Evolutionary conservation across 2,113 vertebrate genomes (phyloP).

Genomic region (Greenwoodochromis staneri): DNA sequence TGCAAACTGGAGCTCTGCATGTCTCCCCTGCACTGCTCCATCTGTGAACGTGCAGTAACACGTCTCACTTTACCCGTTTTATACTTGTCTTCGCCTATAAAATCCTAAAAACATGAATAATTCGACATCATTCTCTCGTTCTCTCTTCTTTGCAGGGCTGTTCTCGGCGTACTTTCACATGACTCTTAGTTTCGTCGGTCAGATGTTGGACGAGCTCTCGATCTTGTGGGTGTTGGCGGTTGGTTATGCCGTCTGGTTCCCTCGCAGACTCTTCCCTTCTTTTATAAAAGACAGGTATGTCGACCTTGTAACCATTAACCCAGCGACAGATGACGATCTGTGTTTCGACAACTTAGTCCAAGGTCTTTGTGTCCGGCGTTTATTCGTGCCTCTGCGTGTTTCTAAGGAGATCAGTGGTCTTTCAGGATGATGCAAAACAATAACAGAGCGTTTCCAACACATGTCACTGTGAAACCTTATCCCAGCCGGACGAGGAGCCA

Average conservation of each 20-base stretch:
- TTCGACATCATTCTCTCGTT: neutral
- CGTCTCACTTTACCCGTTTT: neutral
- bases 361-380: neutral
- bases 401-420: neutral
- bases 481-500: neutral
- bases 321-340: neutral
- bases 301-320: neutral
- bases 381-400: neutral
- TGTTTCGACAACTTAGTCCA: neutral
- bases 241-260: conserved; percentile 84
- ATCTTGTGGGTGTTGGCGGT: conserved; percentile 87
- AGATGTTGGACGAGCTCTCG: conserved; percentile 90
- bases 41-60: neutral
- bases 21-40: neutral
- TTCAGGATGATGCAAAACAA: neutral
- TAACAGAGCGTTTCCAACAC: neutral
- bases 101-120: neutral
- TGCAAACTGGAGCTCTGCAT: neutral
- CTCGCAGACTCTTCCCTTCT: conserved; percentile 76
- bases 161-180: conserved; percentile 94
- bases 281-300: conserved; percentile 82
- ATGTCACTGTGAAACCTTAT: conserved; percentile 5
- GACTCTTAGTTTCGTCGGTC: conserved; percentile 91
- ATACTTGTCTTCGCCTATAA: rapidly evolving
- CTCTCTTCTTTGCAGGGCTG: conserved; percentile 64